Evolutionary conservation across 2,797 vertebrate genomes (phyloP), one percentile per base, ranked within the genome.

Genomic region (Lateolabrax maculatus): DNA sequence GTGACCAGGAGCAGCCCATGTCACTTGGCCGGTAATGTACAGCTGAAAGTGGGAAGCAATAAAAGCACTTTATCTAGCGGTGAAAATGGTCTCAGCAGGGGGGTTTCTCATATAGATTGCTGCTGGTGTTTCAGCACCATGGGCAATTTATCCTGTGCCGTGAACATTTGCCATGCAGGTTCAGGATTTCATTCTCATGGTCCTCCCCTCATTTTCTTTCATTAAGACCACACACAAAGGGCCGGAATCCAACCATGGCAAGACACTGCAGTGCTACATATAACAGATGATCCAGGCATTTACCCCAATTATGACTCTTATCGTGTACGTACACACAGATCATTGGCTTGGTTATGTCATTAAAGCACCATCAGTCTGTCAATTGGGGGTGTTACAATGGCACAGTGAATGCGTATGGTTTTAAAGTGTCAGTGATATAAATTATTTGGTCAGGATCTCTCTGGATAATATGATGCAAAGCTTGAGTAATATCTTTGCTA

Each of bases 381-480:
- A 77, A 76, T 34, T 53, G 25, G 9, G 55, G 43, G 16, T 41
- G 34, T 61, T 71, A 18, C 16, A 44, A 13, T 44, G 23, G 25
- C 36, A 46, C 68, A 23, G 1, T 21, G 3, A 62, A 31, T 34
- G 16, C 29, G 9, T 4, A 37, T 19, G 5, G 5, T 39, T 61
- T 43, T n/a, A 12, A 52, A 43, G 25, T 53, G 62, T 73, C 55
- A 58, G 61, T 18, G 3, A 48, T 23, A 31, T 58, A 66, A 69
- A 75, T 34, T 31, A 66, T 65, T 61, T 67, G 25, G 76, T 72
- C 53, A 43, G 57, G 37, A 65, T 64, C 53, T 57, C 57, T 63
- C 46, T n/a, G 60, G 23, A 57, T 52, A 67, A 79, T n/a, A 72
- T 80, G 68, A 81, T 84, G 77, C 77, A 79, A 83, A 70, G 64